Evolutionary conservation across 2,797 vertebrate genomes (phyloP), one percentile per base, ranked within the genome.

Genomic region (Enteromius thamalakanensis): DNA sequence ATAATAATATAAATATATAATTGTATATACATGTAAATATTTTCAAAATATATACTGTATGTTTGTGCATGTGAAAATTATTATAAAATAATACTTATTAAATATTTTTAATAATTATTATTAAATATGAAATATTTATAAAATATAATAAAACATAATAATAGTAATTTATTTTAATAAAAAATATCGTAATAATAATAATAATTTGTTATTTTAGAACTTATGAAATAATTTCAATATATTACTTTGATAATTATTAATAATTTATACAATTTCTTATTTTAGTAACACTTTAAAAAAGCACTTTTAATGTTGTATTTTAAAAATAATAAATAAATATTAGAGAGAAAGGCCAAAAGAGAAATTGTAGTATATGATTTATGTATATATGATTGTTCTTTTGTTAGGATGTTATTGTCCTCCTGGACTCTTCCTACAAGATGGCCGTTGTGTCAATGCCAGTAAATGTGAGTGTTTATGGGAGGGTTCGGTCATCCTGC

Each of bases 351-450:
- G 23, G 15, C 1, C n/a, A 9, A 29, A 49, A 19, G 7, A 17
- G 0, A 71, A 47, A 29, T 70, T 1, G 21, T 37, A 21, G 5
- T 7, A 37, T 62, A 1, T 40, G 23, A 34, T 78, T 37, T 69
- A 4, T 85, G 37, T 15, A 1, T 53, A 19, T 49, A 10, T 32
- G n/a, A 42, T 19, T 40, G 10, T 12, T 26, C 4, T 17, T 19
- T 53, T 9, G 67, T 40, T 90, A 97, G 96, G 96, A 1, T 97
- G 97, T 83, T 95, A 93, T 55, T 97, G 97, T 87, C 94, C 94
- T 0, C 37, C 76, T 0, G 95, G 94, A 26, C 91, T 95, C 14
- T 93, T 95, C 81, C 91, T 97, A 6, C 95, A 96, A 83, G 93
- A 93, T 0, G 89, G 93, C 0, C 85, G 3, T 10, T 98, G 97